These are phyloP conservation scores for Pachymerium ferrugineum DNA, from an alignment of 2,888 invertebrate species.

Conservation along the genomic window DNA sequence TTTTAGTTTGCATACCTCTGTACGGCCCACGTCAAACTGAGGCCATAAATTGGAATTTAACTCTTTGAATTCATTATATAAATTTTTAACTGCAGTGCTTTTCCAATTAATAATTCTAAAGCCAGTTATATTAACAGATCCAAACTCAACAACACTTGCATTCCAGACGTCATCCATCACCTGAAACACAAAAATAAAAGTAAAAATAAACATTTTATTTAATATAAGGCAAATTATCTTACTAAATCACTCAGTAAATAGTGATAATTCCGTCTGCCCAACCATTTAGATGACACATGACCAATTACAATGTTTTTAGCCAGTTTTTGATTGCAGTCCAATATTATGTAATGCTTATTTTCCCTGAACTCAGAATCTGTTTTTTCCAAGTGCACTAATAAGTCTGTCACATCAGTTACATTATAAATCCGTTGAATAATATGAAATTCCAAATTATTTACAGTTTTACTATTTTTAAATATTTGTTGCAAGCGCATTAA, in stretches of 20 bases:
- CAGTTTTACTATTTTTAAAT: too few species aligned
- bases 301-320: neutral
- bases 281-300: neutral
- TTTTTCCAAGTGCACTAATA: neutral
- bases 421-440: neutral
- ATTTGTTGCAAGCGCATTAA: too few species aligned
- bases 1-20: neutral
- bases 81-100: neutral
- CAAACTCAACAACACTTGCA: neutral
- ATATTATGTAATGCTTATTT: neutral
- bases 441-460: slow-evolving; percentile 1
- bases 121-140: neutral
- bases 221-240: neutral
- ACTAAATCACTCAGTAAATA: neutral
- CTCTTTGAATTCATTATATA: neutral
- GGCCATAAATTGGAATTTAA: neutral
- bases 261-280: neutral
- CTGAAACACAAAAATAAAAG: neutral
- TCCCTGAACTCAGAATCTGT: neutral
- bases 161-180: neutral
- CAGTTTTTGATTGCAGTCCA: neutral
- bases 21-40: neutral
- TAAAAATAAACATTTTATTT: neutral
- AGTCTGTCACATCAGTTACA: neutral
- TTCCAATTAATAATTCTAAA: neutral